Base-by-base conservation (phyloP, 1,140 invertebrate genomes). In the Cephus cinctus region DNA sequence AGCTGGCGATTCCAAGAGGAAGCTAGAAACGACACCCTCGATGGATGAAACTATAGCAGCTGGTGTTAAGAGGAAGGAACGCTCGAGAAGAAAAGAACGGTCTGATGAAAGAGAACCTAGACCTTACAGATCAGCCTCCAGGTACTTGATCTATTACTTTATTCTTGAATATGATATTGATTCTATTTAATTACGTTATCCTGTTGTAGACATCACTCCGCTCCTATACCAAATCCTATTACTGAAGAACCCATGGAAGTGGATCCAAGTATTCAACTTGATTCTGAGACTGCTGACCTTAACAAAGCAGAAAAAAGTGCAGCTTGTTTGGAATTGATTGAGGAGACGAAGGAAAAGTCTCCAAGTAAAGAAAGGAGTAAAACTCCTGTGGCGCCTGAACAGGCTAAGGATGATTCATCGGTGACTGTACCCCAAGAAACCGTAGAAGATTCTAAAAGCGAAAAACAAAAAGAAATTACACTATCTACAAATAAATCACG, bases 1-100 rank as follows among this genome's bases (percentile, higher is more conserved):
- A 8, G 68, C 67, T 1, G 66, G 67, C 0, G 79, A 81, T 16
- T 78, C 83, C 6, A 88, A 88, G 63, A 77, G 86, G 32, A 88
- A 87, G 67, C 65, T 88, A 14, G 85, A 88, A 63, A 79, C 81
- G 5, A 85, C 85, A 9, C 80, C 85, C 36, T 88, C 86, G 42
- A 84, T 80, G 47, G 84, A 86, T 43, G 76, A 76, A 54, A 69
- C 72, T 1, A 57, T 65, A 1, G 73, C 73, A 5, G 78, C 77
- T 25, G 78, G 77, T 25, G 75, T 78, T 30, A 80, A 82, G 47
- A 82, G 82, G 57, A 85, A 84, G 66, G 83, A 86, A 46, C 61
- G 76, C 2, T 70, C 76, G 2, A 71, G 76, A 41, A 78, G 55
- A 47, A 67, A 71, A 47, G 56, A 77, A 41, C 51, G 59, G 34